Evolutionary conservation across 2,113 vertebrate genomes (phyloP).

Genomic region (Leptocoma aspasia): DNA sequence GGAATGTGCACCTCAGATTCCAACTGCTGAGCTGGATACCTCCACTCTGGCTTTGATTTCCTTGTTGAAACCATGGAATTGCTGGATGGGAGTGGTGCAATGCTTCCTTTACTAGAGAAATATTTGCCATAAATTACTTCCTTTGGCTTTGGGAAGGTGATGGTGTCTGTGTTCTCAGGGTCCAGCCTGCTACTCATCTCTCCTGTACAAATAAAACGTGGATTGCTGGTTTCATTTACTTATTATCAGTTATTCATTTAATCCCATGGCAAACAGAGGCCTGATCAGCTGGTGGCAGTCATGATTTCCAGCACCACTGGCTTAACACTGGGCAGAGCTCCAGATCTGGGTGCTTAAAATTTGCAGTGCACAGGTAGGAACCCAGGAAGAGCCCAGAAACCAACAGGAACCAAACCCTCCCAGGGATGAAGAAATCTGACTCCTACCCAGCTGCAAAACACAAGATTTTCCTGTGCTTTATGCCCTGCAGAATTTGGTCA

Average conservation of each 20-base stretch:
- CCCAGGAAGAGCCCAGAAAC: background rate
- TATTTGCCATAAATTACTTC: background rate
- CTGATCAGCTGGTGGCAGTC: background rate
- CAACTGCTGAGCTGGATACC: background rate
- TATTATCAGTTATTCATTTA: background rate
- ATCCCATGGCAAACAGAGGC: background rate
- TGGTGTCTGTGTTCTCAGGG: background rate
- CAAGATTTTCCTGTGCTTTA: background rate
- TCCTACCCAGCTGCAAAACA: background rate
- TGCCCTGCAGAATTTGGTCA: background rate
- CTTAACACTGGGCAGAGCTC: background rate
- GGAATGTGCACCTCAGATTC: background rate
- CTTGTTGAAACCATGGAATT: constrained; percentile 5
- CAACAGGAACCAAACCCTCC: background rate
- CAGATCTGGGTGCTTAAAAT: background rate
- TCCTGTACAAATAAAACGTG: background rate
- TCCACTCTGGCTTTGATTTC: background rate
- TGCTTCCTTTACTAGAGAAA: background rate
- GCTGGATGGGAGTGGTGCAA: constrained; percentile 37
- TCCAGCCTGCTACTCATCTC: background rate
- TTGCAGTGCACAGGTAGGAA: background rate
- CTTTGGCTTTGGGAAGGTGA: background rate
- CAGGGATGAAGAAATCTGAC: background rate
- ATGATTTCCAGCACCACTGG: background rate
- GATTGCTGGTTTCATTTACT: background rate